Conservation (phyloP, 1,140 invertebrate species). For the Phenacoccus solenopsis region DNA sequence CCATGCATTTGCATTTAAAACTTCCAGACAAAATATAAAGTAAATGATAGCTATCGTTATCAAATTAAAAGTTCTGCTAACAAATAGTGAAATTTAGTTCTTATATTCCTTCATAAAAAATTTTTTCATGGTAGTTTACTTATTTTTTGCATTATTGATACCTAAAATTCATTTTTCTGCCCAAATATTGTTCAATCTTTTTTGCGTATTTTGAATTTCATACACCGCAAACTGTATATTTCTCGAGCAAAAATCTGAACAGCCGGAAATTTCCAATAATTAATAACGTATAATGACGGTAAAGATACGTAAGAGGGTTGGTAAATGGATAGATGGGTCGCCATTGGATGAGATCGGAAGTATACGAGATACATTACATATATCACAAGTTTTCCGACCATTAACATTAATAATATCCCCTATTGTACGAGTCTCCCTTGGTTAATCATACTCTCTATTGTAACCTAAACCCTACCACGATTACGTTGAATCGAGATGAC, state of each 20-base stretch:
- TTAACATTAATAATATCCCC: constrained; percentile 10
- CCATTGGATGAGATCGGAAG: neutral
- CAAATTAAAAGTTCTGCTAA: too few relatives aligned
- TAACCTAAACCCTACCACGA: neutral
- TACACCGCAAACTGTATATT: too few relatives aligned
- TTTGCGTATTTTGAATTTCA: too few relatives aligned
- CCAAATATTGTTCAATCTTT: too few relatives aligned
- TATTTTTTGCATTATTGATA: too few relatives aligned
- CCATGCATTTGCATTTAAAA: too few relatives aligned
- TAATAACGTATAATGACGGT: constrained; percentile 5
- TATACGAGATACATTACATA: neutral
- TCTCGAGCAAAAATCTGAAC: neutral
- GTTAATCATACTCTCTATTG: constrained; percentile 11
- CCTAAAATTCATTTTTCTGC: too few relatives aligned
- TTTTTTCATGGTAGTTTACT: too few relatives aligned
- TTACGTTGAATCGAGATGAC: neutral
- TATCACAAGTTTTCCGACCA: constrained; percentile 15
- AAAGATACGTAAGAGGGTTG: neutral
- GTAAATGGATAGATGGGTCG: neutral
- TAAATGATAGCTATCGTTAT: too few relatives aligned
- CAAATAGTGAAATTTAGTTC: too few relatives aligned
- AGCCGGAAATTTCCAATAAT: neutral
- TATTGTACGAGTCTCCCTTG: neutral
- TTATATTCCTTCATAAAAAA: too few relatives aligned
- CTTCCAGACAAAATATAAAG: too few relatives aligned